These are phyloP conservation scores for Cremastinae sp. DNA, from an alignment of 2,888 invertebrate species.

Conservation along the genomic window DNA sequence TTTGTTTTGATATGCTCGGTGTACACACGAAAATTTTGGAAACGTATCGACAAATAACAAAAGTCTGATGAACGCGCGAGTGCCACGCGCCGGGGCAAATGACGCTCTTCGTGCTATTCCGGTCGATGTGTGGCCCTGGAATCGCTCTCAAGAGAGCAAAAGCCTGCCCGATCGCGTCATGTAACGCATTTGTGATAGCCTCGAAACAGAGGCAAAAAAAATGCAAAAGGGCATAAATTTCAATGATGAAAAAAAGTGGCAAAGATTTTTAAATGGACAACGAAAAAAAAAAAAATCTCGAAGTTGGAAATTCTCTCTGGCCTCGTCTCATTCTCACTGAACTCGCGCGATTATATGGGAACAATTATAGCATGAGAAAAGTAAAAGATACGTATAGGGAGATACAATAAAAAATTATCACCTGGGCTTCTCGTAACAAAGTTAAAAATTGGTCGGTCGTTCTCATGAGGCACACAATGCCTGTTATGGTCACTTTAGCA, in stretches of 20 bases:
- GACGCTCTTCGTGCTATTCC: conserved; percentile 64
- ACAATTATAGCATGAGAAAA: not conserved
- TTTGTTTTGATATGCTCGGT: not conserved
- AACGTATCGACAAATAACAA: conserved; percentile 38
- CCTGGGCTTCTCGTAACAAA: not conserved
- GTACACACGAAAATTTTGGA: conserved; percentile 17
- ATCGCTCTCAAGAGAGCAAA: conserved; percentile 51
- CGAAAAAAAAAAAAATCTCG: too few species aligned
- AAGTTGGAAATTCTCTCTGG: too few species aligned
- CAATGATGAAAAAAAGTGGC: not conserved
- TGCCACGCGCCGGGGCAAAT: conserved; percentile 11
- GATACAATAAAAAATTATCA: conserved; percentile 1
- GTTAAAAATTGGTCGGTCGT: conserved; percentile 6
- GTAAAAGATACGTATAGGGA: not conserved
- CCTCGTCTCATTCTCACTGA: too few species aligned
- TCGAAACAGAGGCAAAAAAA: conserved; percentile 35
- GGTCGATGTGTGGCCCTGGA: conserved; percentile 68
- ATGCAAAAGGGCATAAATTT: not conserved
- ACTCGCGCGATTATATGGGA: not conserved
- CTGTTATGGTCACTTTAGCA: conserved; percentile 50
- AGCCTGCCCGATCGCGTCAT: conserved; percentile 38
- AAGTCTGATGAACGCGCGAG: conserved; percentile 33
- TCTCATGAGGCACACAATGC: conserved; percentile 20
- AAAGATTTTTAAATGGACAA: not conserved
- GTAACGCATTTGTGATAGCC: conserved; percentile 30